These are phyloP conservation scores for Neomicropteryx cornuta DNA, from an alignment of 1,140 invertebrate genomes.

Conservation along the genomic window DNA sequence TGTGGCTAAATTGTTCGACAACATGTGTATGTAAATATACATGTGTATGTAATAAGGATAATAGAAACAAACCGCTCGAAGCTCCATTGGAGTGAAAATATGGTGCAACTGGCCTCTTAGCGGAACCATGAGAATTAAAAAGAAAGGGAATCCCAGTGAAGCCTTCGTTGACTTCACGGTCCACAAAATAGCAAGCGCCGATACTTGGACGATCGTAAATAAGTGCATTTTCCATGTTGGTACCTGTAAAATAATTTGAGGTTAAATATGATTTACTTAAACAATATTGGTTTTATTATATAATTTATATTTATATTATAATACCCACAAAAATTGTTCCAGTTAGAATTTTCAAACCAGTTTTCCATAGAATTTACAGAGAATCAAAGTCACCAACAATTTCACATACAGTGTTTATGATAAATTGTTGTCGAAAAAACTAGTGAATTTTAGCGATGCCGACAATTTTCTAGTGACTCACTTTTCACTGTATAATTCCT, in stretches of 20 bases:
- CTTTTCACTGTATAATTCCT: no score
- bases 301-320: no score
- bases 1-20: neutral
- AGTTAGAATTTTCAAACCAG: no score
- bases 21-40: neutral
- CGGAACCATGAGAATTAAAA: conserved; percentile 84
- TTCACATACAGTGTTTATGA: no score
- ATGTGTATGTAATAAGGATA: conserved; percentile 2
- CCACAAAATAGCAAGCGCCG: conserved; percentile 70
- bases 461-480: no score
- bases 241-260: conserved; percentile 50
- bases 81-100: conserved; percentile 68
- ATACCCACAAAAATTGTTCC: no score
- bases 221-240: conserved; percentile 87
- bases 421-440: no score
- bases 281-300: no score
- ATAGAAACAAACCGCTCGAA: conserved; percentile 59
- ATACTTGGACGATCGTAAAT: conserved; percentile 75
- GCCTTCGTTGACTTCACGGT: conserved; percentile 78
- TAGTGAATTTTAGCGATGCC: no score
- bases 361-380: no score
- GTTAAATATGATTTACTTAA: conserved; percentile 7
- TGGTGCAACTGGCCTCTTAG: conserved; percentile 60
- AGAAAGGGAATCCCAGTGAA: conserved; percentile 85
- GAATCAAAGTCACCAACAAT: no score